These are phyloP conservation scores for Toxostoma redivivum DNA, from an alignment of 2,113 vertebrate genomes.

Conservation along the genomic window DNA sequence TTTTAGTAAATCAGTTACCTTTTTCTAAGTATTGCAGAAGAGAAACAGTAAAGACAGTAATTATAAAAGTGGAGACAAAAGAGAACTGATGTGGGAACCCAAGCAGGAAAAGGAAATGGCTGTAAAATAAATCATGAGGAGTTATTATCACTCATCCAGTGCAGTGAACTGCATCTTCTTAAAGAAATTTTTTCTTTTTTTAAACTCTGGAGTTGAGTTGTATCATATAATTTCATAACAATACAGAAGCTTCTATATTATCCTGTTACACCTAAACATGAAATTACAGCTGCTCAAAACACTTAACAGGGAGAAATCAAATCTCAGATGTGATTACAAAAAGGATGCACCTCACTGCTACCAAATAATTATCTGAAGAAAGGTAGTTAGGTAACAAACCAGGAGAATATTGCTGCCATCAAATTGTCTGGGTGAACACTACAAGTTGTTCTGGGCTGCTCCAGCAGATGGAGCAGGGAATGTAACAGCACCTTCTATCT, in stretches of 20 bases:
- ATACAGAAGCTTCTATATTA: not conserved
- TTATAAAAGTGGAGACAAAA: not conserved
- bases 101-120: not conserved
- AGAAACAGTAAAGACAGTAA: not conserved
- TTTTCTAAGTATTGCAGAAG: not conserved
- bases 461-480: conserved; percentile 41
- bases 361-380: not conserved
- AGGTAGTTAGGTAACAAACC: not conserved
- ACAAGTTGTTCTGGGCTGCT: not conserved
- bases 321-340: not conserved
- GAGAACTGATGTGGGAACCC: not conserved
- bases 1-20: too few species aligned
- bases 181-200: not conserved
- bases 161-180: not conserved
- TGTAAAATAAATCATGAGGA: not conserved
- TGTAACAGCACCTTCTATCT: not conserved
- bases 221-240: rapidly evolving
- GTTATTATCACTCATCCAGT: not conserved
- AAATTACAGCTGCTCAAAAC: not conserved
- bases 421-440: not conserved
- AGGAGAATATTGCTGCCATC: not conserved
- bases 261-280: not conserved
- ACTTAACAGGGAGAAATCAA: not conserved
- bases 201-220: not conserved
- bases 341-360: not conserved